Conservation (phyloP, 2,888 invertebrate species). For the Drosophila phalerata region DNA sequence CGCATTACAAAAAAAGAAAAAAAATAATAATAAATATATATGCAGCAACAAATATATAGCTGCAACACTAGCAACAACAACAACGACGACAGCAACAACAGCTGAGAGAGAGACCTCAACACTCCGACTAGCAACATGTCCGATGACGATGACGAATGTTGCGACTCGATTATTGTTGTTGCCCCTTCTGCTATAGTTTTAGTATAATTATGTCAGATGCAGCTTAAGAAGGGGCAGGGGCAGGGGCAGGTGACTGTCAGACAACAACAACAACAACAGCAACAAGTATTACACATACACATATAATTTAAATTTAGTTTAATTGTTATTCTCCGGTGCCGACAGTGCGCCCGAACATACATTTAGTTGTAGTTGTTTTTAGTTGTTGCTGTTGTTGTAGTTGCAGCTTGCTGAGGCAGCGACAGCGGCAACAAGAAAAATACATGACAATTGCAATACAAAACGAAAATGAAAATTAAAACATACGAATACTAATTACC, state of each 20-base stretch:
- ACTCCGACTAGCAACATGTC: slow-evolving; percentile 50
- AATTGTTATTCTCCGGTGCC: slow-evolving; percentile 81
- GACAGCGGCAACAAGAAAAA: slow-evolving; percentile 28
- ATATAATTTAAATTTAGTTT: slow-evolving; percentile 82
- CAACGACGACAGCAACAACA: slow-evolving; percentile 10
- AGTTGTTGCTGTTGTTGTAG: slow-evolving; percentile 16
- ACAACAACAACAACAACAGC: slow-evolving; percentile 29
- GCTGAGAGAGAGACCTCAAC: slow-evolving; percentile 37
- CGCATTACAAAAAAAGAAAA: slow-evolving; percentile 54
- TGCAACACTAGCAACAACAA: slow-evolving; percentile 2
- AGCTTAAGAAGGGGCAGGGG: not conserved
- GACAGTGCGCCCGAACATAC: slow-evolving; percentile 36
- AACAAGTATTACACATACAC: slow-evolving; percentile 69
- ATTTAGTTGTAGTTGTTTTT: slow-evolving; percentile 35
- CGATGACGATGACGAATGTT: slow-evolving; percentile 73
- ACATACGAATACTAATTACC: slow-evolving; percentile 59
- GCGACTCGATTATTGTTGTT: slow-evolving; percentile 43
- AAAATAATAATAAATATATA: slow-evolving; percentile 72
- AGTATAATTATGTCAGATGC: slow-evolving; percentile 71
- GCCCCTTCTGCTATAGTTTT: slow-evolving; percentile 57
- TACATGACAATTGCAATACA: slow-evolving; percentile 73
- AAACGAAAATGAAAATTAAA: slow-evolving; percentile 67
- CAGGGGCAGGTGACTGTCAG: slow-evolving; percentile 2
- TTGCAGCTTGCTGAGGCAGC: slow-evolving; percentile 22
- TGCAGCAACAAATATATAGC: slow-evolving; percentile 52